These are phyloP conservation scores for Rhombomys opimus DNA, from an alignment of 2,113 vertebrate species.

Conservation along the genomic window DNA sequence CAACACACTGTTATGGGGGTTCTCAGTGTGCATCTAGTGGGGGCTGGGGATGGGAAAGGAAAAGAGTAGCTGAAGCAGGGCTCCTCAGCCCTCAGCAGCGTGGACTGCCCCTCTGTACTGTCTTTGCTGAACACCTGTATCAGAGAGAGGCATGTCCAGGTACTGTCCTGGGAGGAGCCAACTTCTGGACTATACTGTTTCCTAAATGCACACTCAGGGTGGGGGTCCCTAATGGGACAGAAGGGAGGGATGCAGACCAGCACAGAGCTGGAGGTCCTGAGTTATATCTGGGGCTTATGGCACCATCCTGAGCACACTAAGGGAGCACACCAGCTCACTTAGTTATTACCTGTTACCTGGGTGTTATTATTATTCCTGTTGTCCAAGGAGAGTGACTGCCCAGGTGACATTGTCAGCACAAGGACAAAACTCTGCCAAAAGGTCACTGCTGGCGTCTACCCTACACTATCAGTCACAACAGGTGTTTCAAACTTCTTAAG, in stretches of 20 bases:
- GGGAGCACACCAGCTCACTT: neutral
- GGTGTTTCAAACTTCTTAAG: neutral
- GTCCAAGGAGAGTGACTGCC: neutral
- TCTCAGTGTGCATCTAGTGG: too few relatives aligned
- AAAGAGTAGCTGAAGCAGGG: neutral
- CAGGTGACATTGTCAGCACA: rapidly evolving
- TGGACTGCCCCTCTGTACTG: neutral
- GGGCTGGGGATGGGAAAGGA: neutral
- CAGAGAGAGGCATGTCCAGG: neutral
- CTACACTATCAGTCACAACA: neutral
- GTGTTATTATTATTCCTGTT: neutral
- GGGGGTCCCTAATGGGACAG: rapidly evolving
- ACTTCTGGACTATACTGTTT: neutral
- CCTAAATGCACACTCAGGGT: neutral
- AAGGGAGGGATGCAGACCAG: neutral
- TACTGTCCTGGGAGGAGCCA: neutral
- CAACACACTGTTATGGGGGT: neutral
- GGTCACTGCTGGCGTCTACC: neutral
- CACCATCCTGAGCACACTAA: too few relatives aligned
- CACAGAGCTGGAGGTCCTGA: neutral
- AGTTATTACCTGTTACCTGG: neutral
- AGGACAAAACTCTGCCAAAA: neutral
- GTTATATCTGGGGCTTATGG: neutral
- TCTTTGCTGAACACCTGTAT: too few relatives aligned
- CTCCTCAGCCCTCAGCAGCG: neutral